phyloP scores from a whole-genome alignment of 2,797 vertebrate genomes.

The Distichodus sexfasciatus region DNA sequence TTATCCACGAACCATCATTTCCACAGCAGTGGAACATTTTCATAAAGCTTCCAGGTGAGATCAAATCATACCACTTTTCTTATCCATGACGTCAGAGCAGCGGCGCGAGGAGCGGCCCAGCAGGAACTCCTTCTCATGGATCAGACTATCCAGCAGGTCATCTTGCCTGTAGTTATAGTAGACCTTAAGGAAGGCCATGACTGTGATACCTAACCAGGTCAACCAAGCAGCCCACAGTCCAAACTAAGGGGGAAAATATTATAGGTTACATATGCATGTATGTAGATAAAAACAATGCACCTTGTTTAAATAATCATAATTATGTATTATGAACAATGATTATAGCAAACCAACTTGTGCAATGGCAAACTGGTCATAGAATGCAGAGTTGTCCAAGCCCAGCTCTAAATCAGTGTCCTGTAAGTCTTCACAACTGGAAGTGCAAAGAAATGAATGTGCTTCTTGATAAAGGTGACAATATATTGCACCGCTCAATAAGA shows the following conservation, averaged over 20 bases:
- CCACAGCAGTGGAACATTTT: neutral
- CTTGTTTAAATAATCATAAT: neutral
- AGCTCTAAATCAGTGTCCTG: conserved; percentile 91
- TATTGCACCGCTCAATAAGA: too few species aligned
- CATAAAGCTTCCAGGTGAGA: conserved; percentile 19
- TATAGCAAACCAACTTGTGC: conserved; percentile 81
- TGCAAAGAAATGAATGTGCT: conserved; percentile 12
- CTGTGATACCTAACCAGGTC: conserved; percentile 89
- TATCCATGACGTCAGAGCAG: conserved; percentile 71
- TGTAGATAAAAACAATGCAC: neutral
- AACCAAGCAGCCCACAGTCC: conserved; percentile 96
- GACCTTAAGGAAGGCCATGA: conserved; percentile 93
- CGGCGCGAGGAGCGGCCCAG: conserved; percentile 80
- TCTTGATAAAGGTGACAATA: neutral
- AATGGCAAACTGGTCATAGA: conserved; percentile 94
- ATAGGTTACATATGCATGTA: neutral
- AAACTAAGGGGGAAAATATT: conserved; percentile 71
- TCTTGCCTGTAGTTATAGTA: conserved; percentile 94
- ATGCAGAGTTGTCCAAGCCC: conserved; percentile 89
- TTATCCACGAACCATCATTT: neutral
- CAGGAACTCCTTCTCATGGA: conserved; percentile 94
- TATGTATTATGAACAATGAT: neutral
- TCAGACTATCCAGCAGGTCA: conserved; percentile 90
- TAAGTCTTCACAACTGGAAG: conserved; percentile 87
- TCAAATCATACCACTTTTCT: conserved; percentile 89